A percentile compares a stretch with the other conserved stretches of the same genome.
Evolutionary conservation across 2,797 vertebrate genomes (phyloP).

Genomic region (Lophotriccus pileatus): DNA sequence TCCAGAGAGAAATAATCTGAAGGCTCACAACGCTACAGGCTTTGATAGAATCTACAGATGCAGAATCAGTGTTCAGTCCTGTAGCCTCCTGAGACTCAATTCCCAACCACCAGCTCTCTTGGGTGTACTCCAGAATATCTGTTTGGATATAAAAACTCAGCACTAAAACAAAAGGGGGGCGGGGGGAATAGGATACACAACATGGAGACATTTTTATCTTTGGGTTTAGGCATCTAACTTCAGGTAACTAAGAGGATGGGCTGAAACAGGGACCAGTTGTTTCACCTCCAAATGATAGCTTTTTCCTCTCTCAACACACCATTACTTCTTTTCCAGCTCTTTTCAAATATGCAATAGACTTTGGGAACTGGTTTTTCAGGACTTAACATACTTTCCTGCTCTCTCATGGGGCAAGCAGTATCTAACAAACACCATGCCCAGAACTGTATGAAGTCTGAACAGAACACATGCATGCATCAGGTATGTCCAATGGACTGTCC

Average conservation of each 20-base stretch:
- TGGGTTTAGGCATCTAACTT: neutral
- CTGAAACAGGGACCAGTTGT: neutral
- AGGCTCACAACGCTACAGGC: neutral
- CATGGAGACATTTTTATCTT: neutral
- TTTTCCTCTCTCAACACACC: neutral
- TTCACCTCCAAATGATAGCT: neutral
- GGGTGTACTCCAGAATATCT: neutral
- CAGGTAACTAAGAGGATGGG: neutral
- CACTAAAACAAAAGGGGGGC: neutral
- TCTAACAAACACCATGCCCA: neutral
- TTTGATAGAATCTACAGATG: neutral
- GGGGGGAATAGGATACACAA: rapidly evolving
- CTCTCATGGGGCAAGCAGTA: neutral
- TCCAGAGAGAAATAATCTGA: neutral
- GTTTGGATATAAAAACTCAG: neutral
- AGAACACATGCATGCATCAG: neutral
- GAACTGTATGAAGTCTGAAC: neutral
- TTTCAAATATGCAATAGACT: neutral
- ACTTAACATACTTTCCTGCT: neutral
- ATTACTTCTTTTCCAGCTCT: neutral
- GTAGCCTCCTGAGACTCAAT: neutral
- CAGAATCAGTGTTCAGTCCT: neutral
- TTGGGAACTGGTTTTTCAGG: neutral
- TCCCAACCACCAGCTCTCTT: neutral
- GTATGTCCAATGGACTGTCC: rapidly evolving